Evolutionary conservation across 2,888 invertebrate species (phyloP), one percentile per base, ranked within the genome.

Genomic region (Netelia melanura): DNA sequence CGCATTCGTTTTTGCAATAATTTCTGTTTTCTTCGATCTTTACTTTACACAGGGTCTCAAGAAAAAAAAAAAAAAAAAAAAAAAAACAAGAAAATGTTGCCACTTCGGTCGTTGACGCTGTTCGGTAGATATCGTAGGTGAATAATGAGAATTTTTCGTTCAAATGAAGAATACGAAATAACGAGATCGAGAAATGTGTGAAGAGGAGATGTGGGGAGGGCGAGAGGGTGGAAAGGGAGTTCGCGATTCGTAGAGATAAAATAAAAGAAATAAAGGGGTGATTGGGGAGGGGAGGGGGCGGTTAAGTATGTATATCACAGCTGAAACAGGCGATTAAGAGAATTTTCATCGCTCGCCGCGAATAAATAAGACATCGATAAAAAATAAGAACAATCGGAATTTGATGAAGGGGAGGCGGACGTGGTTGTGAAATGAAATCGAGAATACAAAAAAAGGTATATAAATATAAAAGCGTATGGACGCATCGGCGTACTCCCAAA

Each of bases 241-340:
- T 71, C 30, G 30, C 64, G 64, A 64, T 76, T 54, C 11, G 14
- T 65, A 30, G 23, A 52, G 30, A 21, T 61, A 11, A 67, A 43
- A 21, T 61, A 11, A 67, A 43, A 58, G 43, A 61, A 75, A 30
- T 61, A 68, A 61, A 44, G 68, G 25, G 48, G 61, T 81, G 30
- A 30, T 30, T 2, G 2, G 30, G 6, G 0, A 61, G 68, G 67
- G 68, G 25, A 52, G 68, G 58, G 72, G 23, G 72, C 48, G 72
- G 70, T 84, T 81, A 84, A 86, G 82, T 84, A 83, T 84, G 84
- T 83, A 81, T 86, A 86, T 86, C 86, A 86, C 86, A 86, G 86
- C 84, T 86, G 84, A 85, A 86, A 78, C 77, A 83, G 82, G 85
- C 83, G 84, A 78, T 83, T 65, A 74, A 48, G 72, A 81, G 54